phyloP scores from a whole-genome alignment of 1,140 invertebrate genomes.

The Saccostrea cuccullata region DNA sequence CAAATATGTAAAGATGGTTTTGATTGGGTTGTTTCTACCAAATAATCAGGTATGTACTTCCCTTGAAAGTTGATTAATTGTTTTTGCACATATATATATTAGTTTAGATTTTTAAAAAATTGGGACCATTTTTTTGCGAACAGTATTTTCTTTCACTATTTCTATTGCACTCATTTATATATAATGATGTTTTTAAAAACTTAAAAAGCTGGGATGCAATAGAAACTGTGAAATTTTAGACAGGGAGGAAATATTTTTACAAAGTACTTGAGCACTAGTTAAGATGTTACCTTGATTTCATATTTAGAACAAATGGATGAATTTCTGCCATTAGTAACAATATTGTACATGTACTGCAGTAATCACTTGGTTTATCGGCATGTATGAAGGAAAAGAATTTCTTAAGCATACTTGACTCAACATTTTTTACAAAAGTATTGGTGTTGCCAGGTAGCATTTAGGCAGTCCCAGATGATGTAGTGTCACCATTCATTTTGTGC shows the following conservation, averaged over 20 bases:
- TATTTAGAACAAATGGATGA: neutral
- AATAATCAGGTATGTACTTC: conserved; percentile 17
- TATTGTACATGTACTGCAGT: neutral
- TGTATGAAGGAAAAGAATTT: neutral
- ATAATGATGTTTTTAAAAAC: no score
- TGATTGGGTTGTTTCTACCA: conserved; percentile 17
- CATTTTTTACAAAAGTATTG: neutral
- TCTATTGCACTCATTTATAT: no score
- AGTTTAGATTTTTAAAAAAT: no score
- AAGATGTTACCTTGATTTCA: no score
- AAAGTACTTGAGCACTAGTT: no score
- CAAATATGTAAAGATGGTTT: conserved; percentile 15
- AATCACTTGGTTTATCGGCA: neutral
- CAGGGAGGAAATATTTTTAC: no score
- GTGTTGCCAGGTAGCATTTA: neutral
- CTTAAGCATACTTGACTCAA: neutral
- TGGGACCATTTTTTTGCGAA: no score
- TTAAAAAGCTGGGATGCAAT: no score
- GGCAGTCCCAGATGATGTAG: neutral
- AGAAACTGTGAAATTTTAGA: no score
- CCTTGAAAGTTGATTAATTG: no score
- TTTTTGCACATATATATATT: no score
- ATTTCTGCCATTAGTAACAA: neutral
- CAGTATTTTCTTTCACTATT: no score
- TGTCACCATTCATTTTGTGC: neutral